Evolutionary conservation across 1,140 invertebrate genomes (phyloP), one percentile per base, ranked within the genome.

Genomic region (Heliconius himera): DNA sequence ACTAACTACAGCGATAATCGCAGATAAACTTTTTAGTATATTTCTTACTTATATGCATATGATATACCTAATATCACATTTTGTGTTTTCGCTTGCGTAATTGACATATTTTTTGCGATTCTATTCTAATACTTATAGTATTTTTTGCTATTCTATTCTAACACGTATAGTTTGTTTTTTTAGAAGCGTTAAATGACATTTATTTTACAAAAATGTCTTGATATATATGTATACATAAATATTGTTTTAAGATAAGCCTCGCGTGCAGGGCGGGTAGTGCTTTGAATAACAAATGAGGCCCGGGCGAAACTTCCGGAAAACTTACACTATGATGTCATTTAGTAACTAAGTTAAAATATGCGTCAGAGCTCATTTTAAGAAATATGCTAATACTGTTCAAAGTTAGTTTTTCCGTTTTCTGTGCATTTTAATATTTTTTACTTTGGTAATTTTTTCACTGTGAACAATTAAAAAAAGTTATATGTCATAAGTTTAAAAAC

Each of bases 201-300:
- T 38, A 72, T 72, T 72, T 72, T 38, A 72, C 70, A 41, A 1
- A n/a, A 72, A 29, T 29, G n/a, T 66, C 13, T 26, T 70, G 22
- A 18, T 56, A 70, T n/a, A 60, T 78, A 72, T 72, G 36, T 60
- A 78, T 78, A 73, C 71, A 60, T 73, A 73, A 74, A 74, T 78
- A 75, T 71, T 79, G 71, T 46, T 41, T 33, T 72, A 38, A 80
- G 79, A 76, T 80, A 76, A 80, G 79, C 49, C 46, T 81, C 70
- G 82, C 79, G 79, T 83, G 82, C 74, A 70, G 70, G 18, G 70
- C 38, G 80, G 79, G 79, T 81, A 83, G 70, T 74, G 78, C 74
- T 82, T 78, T 79, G 82, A 83, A 81, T 83, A 81, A 83, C 77
- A 79, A 83, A 83, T 79, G 77, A 81, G 77, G 71, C 70, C 79